Percentiles rank a stretch among this genome's conserved stretches.
phyloP scores from a whole-genome alignment of 2,113 vertebrate species.

The Lophotis ruficrista region DNA sequence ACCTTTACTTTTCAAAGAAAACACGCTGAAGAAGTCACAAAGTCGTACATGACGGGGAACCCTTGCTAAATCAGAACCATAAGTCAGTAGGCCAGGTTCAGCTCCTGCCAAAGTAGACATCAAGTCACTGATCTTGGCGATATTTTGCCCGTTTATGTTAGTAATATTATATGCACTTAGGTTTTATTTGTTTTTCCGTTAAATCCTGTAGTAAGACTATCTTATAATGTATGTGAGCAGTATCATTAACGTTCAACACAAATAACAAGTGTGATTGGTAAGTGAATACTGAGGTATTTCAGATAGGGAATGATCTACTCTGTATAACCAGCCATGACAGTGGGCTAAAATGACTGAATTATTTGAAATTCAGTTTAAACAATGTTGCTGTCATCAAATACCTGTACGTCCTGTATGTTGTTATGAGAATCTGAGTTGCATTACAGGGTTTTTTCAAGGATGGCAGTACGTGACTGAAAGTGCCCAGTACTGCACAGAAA shows the following conservation, averaged over 20 bases:
- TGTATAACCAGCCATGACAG: neutral
- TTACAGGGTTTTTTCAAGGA: neutral
- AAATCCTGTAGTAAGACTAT: neutral
- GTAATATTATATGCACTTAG: neutral
- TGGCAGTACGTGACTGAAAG: accelerated
- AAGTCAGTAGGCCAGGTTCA: conserved; percentile 18
- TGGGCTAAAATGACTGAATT: neutral
- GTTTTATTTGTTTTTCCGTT: conserved; percentile 37
- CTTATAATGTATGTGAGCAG: neutral
- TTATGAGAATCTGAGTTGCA: neutral
- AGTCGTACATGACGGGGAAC: neutral
- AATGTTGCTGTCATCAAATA: neutral
- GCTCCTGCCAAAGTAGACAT: conserved; percentile 10
- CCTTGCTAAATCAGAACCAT: conserved; percentile 30
- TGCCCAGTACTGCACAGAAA: neutral
- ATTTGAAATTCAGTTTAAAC: neutral
- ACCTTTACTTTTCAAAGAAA: conserved; percentile 76
- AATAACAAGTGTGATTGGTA: neutral
- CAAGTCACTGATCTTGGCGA: neutral
- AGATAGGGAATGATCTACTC: neutral
- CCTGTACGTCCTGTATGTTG: neutral
- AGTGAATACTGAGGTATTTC: neutral
- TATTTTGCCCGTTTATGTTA: neutral
- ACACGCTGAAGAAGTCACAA: conserved; percentile 48
- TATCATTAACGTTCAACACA: neutral